Evolutionary conservation across 2,888 invertebrate species (phyloP), one percentile per base, ranked within the genome.

Genomic region (Spisula solida): DNA sequence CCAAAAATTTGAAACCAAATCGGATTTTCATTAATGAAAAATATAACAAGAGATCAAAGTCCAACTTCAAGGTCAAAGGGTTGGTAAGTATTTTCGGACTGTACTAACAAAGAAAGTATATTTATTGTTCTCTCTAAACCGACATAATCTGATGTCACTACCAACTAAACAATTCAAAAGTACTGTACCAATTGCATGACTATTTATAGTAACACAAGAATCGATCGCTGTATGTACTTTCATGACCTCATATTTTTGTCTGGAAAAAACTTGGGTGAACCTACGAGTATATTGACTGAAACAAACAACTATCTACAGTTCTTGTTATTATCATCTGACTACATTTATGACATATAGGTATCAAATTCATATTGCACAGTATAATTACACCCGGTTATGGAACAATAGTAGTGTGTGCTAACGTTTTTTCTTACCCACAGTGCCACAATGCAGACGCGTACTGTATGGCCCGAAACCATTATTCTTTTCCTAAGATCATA

Each of bases 341-440:
- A 75, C 34, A 75, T 16, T 31, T 75, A 75, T 75, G 75, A 75
- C 75, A 75, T 75, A 75, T 75, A 34, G 75, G 75, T 75, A 75
- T 75, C 34, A 75, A 75, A 31, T 75, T 75, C 25, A 75, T 75
- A 75, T 75, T 75, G 75, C 75, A 75, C 75, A 75, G 16, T 12
- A 75, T 75, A 31, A 75, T 75, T 75, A 75, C 75, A 75, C 75
- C 75, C 75, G 75, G 31, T 75, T 8, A 75, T 14, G 25, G 29
- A 34, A 75, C 29, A 34, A 75, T 75, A 75, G 25, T 31, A 75
- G 34, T 18, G 25, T 34, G 34, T 34, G n/a, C 16, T 31, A 31
- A 16, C 25, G 29, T 75, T 31, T 34, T n/a, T 18, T 16, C 75
- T 12, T 29, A 31, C 75, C 34, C 75, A 31, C 31, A 75, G 14